Conservation (phyloP, 2,113 vertebrate genomes). For the Tamias sibiricus region DNA sequence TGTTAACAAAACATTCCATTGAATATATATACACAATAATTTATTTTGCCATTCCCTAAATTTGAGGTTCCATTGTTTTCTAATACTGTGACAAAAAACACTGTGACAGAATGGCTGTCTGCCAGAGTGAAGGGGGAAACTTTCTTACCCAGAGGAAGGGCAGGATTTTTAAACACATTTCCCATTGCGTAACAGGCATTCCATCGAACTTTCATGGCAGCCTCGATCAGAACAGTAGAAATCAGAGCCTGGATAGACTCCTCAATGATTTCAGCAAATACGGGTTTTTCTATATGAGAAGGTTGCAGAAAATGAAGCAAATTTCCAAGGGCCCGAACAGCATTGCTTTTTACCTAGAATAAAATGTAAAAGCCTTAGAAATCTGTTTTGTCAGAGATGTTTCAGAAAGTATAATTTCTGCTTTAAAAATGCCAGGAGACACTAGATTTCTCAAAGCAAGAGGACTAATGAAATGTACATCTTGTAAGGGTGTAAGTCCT, state of each 20-base stretch:
- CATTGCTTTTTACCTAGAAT: constrained; percentile 95
- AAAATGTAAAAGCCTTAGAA: constrained; percentile 29
- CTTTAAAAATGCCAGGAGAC: not conserved
- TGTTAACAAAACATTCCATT: not conserved
- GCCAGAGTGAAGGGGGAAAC: not conserved
- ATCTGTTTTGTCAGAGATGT: not conserved
- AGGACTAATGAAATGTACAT: not conserved
- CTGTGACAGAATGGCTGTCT: not conserved
- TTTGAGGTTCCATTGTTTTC: not conserved
- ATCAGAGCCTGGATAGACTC: constrained; percentile 93
- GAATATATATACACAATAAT: not conserved
- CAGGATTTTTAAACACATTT: constrained; percentile 95
- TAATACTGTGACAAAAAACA: not conserved
- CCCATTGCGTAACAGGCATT: constrained; percentile 97
- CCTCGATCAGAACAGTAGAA: constrained; percentile 92
- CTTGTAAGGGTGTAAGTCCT: not conserved
- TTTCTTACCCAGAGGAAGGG: constrained; percentile 92
- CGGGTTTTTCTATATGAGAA: constrained; percentile 90
- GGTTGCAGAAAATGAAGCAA: constrained; percentile 95
- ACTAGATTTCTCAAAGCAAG: not conserved
- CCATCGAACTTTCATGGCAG: constrained; percentile 98
- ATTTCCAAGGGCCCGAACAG: constrained; percentile 96
- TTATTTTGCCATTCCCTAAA: not conserved
- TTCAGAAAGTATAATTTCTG: not conserved
- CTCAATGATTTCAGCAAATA: constrained; percentile 91